Evolutionary conservation across 1,140 invertebrate species (phyloP), one percentile per base, ranked within the genome.

Genomic region (Phthorimaea operculella): DNA sequence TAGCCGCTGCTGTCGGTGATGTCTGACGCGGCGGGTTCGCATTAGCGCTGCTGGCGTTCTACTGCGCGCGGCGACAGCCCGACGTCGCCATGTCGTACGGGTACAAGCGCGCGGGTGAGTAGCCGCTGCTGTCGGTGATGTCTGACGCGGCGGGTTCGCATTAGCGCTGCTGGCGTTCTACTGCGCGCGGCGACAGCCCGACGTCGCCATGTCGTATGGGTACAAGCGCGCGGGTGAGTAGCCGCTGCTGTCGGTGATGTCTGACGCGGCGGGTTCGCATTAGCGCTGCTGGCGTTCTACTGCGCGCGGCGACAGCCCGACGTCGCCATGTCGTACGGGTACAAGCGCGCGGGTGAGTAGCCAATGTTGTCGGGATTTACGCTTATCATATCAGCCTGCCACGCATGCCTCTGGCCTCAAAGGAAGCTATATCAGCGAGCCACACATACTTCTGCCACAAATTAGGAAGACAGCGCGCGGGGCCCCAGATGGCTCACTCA

Each of bases 11-110:
- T 95, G 55, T 93, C 94, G 9, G 90, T 95, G 63, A 92, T 94
- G 89, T 91, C 92, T 16, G 94, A 96, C 84, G 93, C 93, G 21
- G 93, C 93, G 33, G 93, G 59, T 95, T 95, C 82, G 86, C 93
- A 44, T 90, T 95, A 50, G 93, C 92, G 34, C 79, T 95, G 54
- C 87, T 93, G 59, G 92, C 93, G 4, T 89, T 95, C 61, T 91
- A 90, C 78, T 80, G 94, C 56, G 89, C 90, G 11, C 82, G 87
- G 15, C 86, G 90, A 60, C 86, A 88, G 4, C 88, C 92, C 1
- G 92, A 91, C 18, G 88, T 88, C 55, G 83, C 83, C 64, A 91
- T 94, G 88, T 92, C 92, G 51, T 95, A 93, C 83, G 94, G 94
- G 7, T 95, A 92, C 84, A 87, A 93, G 64, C 86, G 93, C 61